Base-by-base conservation (phyloP, 2,113 vertebrate genomes). In the Epinephelus cyanopodus region DNA sequence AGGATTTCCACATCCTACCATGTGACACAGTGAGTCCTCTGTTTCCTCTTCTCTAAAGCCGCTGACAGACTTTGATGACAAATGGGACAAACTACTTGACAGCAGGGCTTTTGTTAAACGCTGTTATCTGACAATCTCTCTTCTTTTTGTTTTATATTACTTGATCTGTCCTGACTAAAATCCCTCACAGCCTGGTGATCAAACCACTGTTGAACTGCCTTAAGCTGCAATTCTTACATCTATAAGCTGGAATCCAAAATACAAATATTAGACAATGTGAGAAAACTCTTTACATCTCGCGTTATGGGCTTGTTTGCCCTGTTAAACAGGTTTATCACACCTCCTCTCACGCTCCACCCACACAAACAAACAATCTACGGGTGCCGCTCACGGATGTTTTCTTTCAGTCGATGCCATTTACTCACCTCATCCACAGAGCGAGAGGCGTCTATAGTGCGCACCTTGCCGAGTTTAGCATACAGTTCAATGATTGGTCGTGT, bases 401-500 rank as follows among this genome's bases (percentile, higher is more conserved):
- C 57, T 18, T 33, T 57, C 3, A 62, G 48, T 21, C 0, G 0
- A 19, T 3, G 10, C 13, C 0, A 0, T 74, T 45, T 54, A 88
- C 96, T 95, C 88, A 98, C 98, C 95, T 98, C 95, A 54, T 97
- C 97, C 84, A 99, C 95, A 54, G 93, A 91, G 67, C 95, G 96
- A 72, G 98, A 98, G 73, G 98, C 98, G 73, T 99, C 97, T 80
- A 99, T 95, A 72, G 95, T 97, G 89, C 91, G 96, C 89, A 99
- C 98, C 92, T 98, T 99, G 4, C 98, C 97, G 48, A 93, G 94
- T 92, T 95, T 95, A 90, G 97, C 95, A 84, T 99, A 99, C 86
- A 94, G 94, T 18, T 98, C 95, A 90, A 99, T 97, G 84, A 99
- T 97, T 71, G 98, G 98, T 82, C 93, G 96, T 15, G 98, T 99